A percentile compares a stretch with the other conserved stretches of the same genome.
Evolutionary conservation across 2,888 invertebrate species (phyloP).

Genomic region (Cosmorhoe ocellata): DNA sequence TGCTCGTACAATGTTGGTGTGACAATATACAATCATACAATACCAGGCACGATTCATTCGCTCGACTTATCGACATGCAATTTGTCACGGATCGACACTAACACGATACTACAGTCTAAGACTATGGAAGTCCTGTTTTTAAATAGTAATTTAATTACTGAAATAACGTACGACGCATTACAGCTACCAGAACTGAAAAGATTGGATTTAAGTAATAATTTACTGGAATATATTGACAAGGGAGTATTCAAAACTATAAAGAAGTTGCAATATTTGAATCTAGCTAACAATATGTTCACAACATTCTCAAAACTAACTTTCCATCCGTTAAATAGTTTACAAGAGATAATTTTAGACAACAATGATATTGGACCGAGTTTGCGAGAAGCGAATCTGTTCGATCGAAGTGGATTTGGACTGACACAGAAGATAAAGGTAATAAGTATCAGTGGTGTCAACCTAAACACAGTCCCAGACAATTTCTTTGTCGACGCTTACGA

Average conservation of each 20-base stretch:
- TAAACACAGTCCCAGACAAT: conserved; percentile 59
- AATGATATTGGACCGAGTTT: conserved; percentile 67
- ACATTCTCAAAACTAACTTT: conserved; percentile 63
- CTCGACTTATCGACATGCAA: conserved; percentile 66
- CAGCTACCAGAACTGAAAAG: conserved; percentile 56
- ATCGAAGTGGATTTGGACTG: conserved; percentile 62
- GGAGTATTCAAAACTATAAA: conserved; percentile 61
- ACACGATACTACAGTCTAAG: conserved; percentile 48
- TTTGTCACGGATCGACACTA: conserved; percentile 45
- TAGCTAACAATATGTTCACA: conserved; percentile 69
- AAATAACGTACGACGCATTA: conserved; percentile 54
- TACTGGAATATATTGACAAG: conserved; percentile 57
- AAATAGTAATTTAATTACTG: conserved; percentile 55
- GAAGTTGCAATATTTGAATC: conserved; percentile 67
- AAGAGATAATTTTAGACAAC: conserved; percentile 67
- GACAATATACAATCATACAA: conserved; percentile 40
- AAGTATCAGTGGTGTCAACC: conserved; percentile 58
- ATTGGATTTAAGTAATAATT: conserved; percentile 70
- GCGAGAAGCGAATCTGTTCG: conserved; percentile 57
- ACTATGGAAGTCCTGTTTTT: conserved; percentile 54
- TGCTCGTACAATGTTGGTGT: conserved; percentile 52
- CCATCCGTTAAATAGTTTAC: conserved; percentile 60
- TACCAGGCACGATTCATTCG: conserved; percentile 53
- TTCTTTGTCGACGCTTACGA: conserved; percentile 72
- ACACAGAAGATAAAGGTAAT: conserved; percentile 58